phyloP scores from a whole-genome alignment of 2,797 vertebrate species.

The Peromyscus eremicus region DNA sequence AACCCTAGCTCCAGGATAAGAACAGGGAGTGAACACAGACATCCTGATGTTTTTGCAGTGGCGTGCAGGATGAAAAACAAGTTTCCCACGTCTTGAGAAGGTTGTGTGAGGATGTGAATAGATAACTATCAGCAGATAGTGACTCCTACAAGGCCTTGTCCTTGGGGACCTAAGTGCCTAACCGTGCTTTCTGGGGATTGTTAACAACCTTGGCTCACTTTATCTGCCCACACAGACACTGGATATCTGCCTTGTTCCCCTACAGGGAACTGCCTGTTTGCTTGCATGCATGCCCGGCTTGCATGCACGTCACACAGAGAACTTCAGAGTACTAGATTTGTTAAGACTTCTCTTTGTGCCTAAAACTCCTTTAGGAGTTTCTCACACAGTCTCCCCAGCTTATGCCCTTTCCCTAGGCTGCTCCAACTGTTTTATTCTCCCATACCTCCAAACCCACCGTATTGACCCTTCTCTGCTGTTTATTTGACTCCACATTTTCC shows the following conservation, averaged over 20 bases:
- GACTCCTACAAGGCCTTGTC: not conserved
- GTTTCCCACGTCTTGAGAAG: slow-evolving; percentile 56
- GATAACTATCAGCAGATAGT: slow-evolving; percentile 20
- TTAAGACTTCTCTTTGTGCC: not conserved
- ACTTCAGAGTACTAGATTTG: not conserved
- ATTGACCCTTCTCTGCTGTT: not conserved
- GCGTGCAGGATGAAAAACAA: slow-evolving; percentile 31
- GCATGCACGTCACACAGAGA: not conserved
- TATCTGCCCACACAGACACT: slow-evolving; percentile 16
- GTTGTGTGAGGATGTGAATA: slow-evolving; percentile 46
- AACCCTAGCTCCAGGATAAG: not conserved
- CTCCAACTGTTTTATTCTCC: not conserved
- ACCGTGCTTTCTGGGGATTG: slow-evolving; percentile 33
- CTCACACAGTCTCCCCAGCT: not conserved
- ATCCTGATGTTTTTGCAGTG: slow-evolving; percentile 29
- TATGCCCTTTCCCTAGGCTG: rapidly evolving
- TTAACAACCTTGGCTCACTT: not conserved
- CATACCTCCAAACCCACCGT: not conserved
- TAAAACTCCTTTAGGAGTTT: not conserved
- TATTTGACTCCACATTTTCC: not conserved
- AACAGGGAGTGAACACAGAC: slow-evolving; percentile 29
- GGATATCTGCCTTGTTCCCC: not conserved
- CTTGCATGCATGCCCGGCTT: not conserved
- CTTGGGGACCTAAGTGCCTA: not conserved
- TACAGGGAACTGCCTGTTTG: not conserved